These are phyloP conservation scores for Phlogophora meticulosa DNA, from an alignment of 2,888 invertebrate genomes.

Conservation along the genomic window DNA sequence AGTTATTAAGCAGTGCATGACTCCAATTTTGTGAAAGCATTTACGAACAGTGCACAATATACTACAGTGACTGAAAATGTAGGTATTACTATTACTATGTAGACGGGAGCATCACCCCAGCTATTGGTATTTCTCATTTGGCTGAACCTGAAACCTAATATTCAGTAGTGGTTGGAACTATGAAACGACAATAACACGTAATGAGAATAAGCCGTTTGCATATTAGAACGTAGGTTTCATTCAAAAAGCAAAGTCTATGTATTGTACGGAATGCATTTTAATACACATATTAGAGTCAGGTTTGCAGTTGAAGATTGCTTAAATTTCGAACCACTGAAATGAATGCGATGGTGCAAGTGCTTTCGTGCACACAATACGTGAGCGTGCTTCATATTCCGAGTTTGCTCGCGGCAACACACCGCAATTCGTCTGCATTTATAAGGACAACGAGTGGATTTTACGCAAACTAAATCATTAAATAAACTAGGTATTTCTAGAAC, in stretches of 20 bases:
- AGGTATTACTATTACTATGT: slow-evolving; percentile 56
- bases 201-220: slow-evolving; percentile 14
- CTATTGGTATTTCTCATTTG: slow-evolving; percentile 36
- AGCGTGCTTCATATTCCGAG: slow-evolving; percentile 38
- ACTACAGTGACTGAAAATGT: slow-evolving; percentile 52
- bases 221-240: slow-evolving; percentile 11
- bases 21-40: slow-evolving; percentile 57
- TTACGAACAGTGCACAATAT: slow-evolving; percentile 57
- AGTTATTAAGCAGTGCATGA: slow-evolving; percentile 38
- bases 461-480: slow-evolving; percentile 9
- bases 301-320: slow-evolving; percentile 29
- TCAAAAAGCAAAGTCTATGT: slow-evolving; percentile 20
- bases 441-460: slow-evolving; percentile 16
- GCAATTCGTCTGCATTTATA: slow-evolving; percentile 38
- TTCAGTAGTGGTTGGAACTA: slow-evolving; percentile 23
- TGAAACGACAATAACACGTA: slow-evolving; percentile 7
- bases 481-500: background rate
- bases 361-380: slow-evolving; percentile 49
- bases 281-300: slow-evolving; percentile 42
- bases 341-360: slow-evolving; percentile 25
- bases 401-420: slow-evolving; percentile 19
- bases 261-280: slow-evolving; percentile 47
- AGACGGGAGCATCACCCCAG: slow-evolving; percentile 38
- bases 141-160: slow-evolving; percentile 40
- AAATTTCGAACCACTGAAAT: slow-evolving; percentile 18